Evolutionary conservation across 2,113 vertebrate genomes (phyloP), one percentile per base, ranked within the genome.

Genomic region (Cynocephalus volans): DNA sequence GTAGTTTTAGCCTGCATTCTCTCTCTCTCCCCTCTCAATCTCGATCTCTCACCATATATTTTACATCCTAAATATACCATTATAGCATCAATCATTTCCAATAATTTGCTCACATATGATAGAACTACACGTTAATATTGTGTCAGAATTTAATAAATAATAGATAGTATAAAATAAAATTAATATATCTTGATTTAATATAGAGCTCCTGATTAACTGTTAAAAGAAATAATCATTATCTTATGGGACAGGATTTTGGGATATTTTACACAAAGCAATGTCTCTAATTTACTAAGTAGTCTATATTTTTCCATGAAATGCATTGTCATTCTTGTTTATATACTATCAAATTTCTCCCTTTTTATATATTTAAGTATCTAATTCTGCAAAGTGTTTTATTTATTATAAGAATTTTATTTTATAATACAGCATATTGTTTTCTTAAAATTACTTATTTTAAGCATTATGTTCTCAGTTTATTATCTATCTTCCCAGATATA

Each of bases 141-240:
- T 6, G 10, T 65, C 93, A 89, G n/a, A n/a, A 80, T 72, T 97
- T 97, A 97, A 96, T 19, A 88, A 97, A 89, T 80, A 18, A 95
- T 96, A 97, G 95, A 83, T 93, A 97, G 93, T 97, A 92, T 4
- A 90, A 85, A 95, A 69, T 11, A 77, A 72, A 93, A 98, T 97
- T 84, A 88, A 96, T 80, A 88, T 73, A 33, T 82, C 67, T 96
- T 94, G 8, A 75, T 23, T 85, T 79, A 77, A 77, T 52, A 64
- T 23, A n/a, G 15, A 64, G 12, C 10, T 84, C 0, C 36, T 79
- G 26, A 97, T 86, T 95, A 98, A 95, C 89, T 96, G 90, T 84
- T 97, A 75, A 72, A 88, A 95, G 70, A n/a, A 93, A 75, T 6
- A 88, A 95, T 31, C 17, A 75, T 4, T 90, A 15, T 75, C 95